These are phyloP conservation scores for Leucopternis melanops DNA, from an alignment of 2,113 vertebrate genomes.

Conservation along the genomic window DNA sequence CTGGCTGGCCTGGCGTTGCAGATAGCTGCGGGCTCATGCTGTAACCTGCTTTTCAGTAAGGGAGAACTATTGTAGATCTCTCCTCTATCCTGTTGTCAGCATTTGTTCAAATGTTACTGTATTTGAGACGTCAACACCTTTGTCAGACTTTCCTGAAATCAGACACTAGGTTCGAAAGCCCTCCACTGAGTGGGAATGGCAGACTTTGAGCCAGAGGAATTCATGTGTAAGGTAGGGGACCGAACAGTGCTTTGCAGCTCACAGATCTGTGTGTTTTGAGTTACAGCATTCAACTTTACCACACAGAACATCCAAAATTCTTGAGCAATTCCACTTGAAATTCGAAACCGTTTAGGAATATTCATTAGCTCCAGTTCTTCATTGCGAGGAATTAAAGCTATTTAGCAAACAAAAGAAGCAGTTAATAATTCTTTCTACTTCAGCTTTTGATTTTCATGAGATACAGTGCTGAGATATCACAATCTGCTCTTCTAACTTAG, in stretches of 20 bases:
- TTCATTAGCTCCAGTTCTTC: constrained; percentile 1
- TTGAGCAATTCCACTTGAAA: constrained; percentile 27
- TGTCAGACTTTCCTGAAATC: neutral
- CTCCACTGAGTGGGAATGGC: neutral
- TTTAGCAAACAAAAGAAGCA: constrained; percentile 8
- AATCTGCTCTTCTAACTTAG: neutral
- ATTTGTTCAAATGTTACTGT: neutral
- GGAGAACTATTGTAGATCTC: neutral
- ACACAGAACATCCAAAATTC: neutral
- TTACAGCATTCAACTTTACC: neutral
- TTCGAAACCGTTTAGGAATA: neutral
- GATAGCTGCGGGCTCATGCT: neutral
- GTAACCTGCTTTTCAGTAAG: neutral
- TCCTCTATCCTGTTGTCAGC: neutral
- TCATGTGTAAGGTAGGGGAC: neutral
- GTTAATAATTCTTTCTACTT: neutral
- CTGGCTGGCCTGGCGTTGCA: neutral
- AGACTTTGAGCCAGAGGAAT: neutral
- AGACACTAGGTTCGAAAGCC: neutral
- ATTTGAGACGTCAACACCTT: neutral
- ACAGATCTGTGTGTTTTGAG: neutral
- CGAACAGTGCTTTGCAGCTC: neutral
- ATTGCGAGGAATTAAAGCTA: neutral
- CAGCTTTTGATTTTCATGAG: neutral
- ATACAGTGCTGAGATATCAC: neutral